Evolutionary conservation across 1,140 invertebrate genomes (phyloP), one percentile per base, ranked within the genome.

Genomic region (Panonychus citri): DNA sequence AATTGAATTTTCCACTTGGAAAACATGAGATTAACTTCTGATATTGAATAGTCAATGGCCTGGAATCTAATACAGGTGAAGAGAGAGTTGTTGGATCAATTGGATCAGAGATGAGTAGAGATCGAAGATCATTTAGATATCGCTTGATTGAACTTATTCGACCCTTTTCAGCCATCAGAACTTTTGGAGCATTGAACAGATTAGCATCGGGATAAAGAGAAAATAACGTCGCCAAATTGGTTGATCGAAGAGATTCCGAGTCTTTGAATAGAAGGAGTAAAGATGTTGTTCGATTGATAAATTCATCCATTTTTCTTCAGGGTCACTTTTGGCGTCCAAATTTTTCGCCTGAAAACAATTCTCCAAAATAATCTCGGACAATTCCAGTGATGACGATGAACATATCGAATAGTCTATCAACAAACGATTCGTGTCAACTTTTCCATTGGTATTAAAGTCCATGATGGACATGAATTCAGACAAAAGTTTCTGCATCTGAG

Each of bases 1-100:
- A 59, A 28, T 56, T 48, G 40, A 43, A 57, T 43, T 59, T 59
- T 17, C 51, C 40, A 15, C n/a, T 19, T 12, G 58, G 49, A 59
- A 57, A 59, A 39, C 25, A 13, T 0, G 13, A 21, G 15, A 50
- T 15, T 17, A 59, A 25, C 57, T 53, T 57, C n/a, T 59, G 40
- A 53, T 46, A 59, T 19, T 48, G n/a, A 34, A 34, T 15, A 2
- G 26, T 34, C 12, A 53, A n/a, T 2, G n/a, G 13, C 0, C 52
- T 27, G 5, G 19, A 39, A 39, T 53, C 52, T 3, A 17, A 30
- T 37, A 21, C n/a, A 15, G 43, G 43, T 46, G 43, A 46, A n/a
- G 43, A 46, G 1, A 46, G 10, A 8, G n/a, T 24, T 21, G n/a
- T 46, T 21, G n/a, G n/a, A 21, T 21, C 43, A 46, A 46, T 19